Evolutionary conservation across 2,797 vertebrate genomes (phyloP), one percentile per base, ranked within the genome.

Genomic region (Numenius phaeopus): DNA sequence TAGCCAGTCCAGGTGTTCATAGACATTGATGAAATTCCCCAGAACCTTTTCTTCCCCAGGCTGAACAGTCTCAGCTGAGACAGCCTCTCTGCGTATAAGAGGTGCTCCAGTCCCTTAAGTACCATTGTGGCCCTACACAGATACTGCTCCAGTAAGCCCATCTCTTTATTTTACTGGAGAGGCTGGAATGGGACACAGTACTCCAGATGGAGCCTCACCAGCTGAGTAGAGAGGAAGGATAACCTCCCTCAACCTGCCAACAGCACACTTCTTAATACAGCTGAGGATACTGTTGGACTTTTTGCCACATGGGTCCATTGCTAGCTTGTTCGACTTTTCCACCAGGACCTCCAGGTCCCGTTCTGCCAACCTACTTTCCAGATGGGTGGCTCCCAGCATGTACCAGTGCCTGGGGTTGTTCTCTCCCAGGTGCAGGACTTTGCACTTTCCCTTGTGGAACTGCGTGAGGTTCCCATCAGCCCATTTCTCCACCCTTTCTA

Each of bases 341-440:
- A 29, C 15, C 19, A 52, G 40, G 26, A 65, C 46, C 3, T 34
- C 64, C 24, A 29, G 9, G 27, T 59, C 19, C 58, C 66, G 3
- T 59, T 40, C 46, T 27, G 24, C 44, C 26, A 27, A 32, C 39
- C 39, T 34, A 14, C 17, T 72, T 90, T 40, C 27, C 32, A 21
- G 39, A 7, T 62, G 21, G 21, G 47, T 3, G 1, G 8, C 16
- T n/a, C 55, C 8, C 2, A 17, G 14, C 30, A 16, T 23, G 3
- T 62, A 37, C 34, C 34, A 8, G 11, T 77, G 32, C 15, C 27
- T 76, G 40, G 13, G 6, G 2, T 34, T 69, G 23, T 50, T 66
- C 49, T 23, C 4, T 12, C 15, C 22, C 49, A 50, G 19, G 7
- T 62, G 13, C 40, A 71, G 50, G 19, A 37, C 30, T 59, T 72